Evolutionary conservation across 2,888 invertebrate genomes (phyloP).

Genomic region (Netelia inedita): DNA sequence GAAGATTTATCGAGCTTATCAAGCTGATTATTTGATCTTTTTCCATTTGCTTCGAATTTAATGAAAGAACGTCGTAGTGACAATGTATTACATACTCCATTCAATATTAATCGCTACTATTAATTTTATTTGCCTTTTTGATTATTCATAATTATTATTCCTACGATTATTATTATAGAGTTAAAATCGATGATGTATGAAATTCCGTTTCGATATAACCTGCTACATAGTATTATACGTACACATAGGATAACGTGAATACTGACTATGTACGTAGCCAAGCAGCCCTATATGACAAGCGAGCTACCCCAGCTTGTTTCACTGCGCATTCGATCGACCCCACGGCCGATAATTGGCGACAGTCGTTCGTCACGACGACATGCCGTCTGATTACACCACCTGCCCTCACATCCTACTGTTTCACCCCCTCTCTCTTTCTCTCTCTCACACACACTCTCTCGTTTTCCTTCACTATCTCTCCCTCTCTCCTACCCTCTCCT

Average conservation of each 20-base stretch:
- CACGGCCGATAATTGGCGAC: slow-evolving; percentile 80
- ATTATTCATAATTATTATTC: too few relatives aligned
- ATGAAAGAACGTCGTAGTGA: too few relatives aligned
- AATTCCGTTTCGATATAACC: too few relatives aligned
- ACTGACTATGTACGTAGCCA: slow-evolving; percentile 2
- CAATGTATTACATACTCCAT: too few relatives aligned
- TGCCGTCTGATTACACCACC: slow-evolving; percentile 80
- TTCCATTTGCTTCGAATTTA: slow-evolving; percentile 21
- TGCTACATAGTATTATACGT: background rate
- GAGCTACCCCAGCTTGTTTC: slow-evolving; percentile 56
- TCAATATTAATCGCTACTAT: too few relatives aligned
- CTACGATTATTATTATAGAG: too few relatives aligned
- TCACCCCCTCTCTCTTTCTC: too few relatives aligned
- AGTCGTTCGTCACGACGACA: slow-evolving; percentile 81
- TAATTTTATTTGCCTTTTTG: too few relatives aligned
- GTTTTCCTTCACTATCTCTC: slow-evolving; percentile 34
- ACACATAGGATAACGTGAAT: background rate
- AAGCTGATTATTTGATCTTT: slow-evolving; percentile 21
- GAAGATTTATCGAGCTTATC: slow-evolving; percentile 59
- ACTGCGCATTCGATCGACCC: slow-evolving; percentile 66
- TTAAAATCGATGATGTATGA: too few relatives aligned
- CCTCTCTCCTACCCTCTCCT: background rate
- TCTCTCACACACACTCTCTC: too few relatives aligned
- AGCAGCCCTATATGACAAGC: slow-evolving; percentile 20
- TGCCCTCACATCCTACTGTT: slow-evolving; percentile 55